Evolutionary conservation across 2,113 vertebrate genomes (phyloP).

Genomic region (Pseudonaja textilis): DNA sequence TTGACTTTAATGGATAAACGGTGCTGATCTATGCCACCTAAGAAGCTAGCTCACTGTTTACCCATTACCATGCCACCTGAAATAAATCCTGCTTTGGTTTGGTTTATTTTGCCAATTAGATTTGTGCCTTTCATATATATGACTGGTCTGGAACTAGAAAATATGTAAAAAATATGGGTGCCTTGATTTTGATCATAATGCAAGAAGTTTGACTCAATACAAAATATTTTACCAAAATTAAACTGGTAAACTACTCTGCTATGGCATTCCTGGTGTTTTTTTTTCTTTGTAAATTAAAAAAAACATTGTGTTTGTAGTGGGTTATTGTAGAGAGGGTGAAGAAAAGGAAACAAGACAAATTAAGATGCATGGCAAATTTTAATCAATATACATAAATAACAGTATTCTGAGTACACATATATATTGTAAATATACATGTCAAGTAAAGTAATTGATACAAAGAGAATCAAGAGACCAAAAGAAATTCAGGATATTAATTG

Average conservation of each 20-base stretch:
- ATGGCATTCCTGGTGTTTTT: not conserved
- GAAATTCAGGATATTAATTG: not conserved
- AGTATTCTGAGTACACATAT: not conserved
- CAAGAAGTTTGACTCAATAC: not conserved
- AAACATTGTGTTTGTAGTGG: not conserved
- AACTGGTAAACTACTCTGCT: not conserved
- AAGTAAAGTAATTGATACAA: not conserved
- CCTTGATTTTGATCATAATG: not conserved
- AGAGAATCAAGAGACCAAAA: not conserved
- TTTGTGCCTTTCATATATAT: not conserved
- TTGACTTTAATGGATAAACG: not conserved
- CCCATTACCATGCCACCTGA: not conserved
- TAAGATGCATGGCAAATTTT: not conserved
- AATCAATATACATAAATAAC: not conserved
- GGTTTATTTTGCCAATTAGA: not conserved
- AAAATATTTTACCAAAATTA: not conserved
- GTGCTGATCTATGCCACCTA: not conserved
- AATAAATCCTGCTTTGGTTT: not conserved
- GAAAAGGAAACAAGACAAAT: not conserved
- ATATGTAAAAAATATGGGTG: rapidly evolving
- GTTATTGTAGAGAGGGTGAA: not conserved
- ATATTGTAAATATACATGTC: not conserved
- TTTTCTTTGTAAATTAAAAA: not conserved
- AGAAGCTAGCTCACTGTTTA: not conserved
- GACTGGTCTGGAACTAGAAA: not conserved